Evolutionary conservation across 1,140 invertebrate species (phyloP).

Genomic region (Ptiloglossa arizonensis): DNA sequence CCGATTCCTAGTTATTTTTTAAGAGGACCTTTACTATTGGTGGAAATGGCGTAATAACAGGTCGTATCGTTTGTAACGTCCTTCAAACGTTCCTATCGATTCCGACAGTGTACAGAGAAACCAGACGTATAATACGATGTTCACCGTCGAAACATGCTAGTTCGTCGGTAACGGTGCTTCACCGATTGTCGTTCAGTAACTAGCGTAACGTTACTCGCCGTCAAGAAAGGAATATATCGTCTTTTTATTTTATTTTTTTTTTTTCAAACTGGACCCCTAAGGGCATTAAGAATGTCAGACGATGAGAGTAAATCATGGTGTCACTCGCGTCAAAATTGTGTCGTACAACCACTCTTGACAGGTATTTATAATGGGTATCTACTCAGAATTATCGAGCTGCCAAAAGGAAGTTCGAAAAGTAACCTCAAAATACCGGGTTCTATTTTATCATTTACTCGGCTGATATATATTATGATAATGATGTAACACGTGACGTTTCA

Average conservation of each 20-base stretch:
- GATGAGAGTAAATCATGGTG: slow-evolving; percentile 67
- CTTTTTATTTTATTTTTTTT: background rate
- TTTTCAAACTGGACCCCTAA: background rate
- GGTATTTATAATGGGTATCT: slow-evolving; percentile 81
- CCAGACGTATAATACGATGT: slow-evolving; percentile 80
- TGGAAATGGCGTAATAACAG: slow-evolving; percentile 47
- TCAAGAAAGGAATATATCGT: background rate
- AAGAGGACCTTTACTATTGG: slow-evolving; percentile 25
- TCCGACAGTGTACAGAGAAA: slow-evolving; percentile 79
- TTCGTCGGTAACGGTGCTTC: slow-evolving; percentile 46
- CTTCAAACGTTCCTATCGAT: slow-evolving; percentile 75
- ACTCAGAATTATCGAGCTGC: background rate
- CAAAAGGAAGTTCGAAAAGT: background rate
- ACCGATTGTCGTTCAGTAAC: slow-evolving; percentile 19
- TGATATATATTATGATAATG: slow-evolving; percentile 3
- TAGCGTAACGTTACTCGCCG: background rate
- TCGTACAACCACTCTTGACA: slow-evolving; percentile 90
- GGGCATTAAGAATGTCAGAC: slow-evolving; percentile 57
- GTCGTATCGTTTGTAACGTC: slow-evolving; percentile 56
- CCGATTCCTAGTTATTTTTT: slow-evolving; percentile 35
- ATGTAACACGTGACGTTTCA: slow-evolving; percentile 29
- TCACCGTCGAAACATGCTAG: slow-evolving; percentile 53
- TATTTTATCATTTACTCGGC: slow-evolving; percentile 2
- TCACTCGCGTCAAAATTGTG: slow-evolving; percentile 87
- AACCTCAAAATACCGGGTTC: slow-evolving; percentile 31